Evolutionary conservation across 1,140 invertebrate genomes (phyloP), one percentile per base, ranked within the genome.

Genomic region (Drosophila bocki): DNA sequence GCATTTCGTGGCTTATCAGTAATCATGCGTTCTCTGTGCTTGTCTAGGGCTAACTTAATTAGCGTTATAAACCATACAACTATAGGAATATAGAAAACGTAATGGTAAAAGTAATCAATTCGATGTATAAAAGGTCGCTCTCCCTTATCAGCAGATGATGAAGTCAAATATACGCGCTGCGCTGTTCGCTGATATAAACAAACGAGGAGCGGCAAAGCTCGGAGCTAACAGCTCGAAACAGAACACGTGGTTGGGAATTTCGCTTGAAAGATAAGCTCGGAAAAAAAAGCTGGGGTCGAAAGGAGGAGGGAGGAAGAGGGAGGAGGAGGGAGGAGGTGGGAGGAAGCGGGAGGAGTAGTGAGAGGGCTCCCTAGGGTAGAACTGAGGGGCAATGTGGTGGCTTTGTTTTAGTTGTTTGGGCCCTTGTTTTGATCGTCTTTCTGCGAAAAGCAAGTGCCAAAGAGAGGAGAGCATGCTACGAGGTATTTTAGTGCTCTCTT

Each of bases 231-330:
- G 37, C 59, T 75, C 13, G 48, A 78, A 71, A 39, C 17, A 8
- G 47, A 76, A 63, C 80, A 82, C 80, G 80, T 82, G 80, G 75
- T 84, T 37, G 44, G 39, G 29, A 7, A 69, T 32, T 74, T 67
- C 33, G 53, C 26, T 26, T 11, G 41, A 35, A 41, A 64, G 54
- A 71, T 54, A 58, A 69, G 51, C 48, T 59, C 41, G n/a, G 9
- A 7, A 3, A 68, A 68, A 56, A 33, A 59, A 41, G 33, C 39
- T 39, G 35, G 12, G 33, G 12, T 3, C 8, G 13, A 13, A 26
- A 17, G 11, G 19, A 15, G 50, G 13, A 15, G 35, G 50, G 12
- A 1, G 11, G 39, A 15, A 2, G 15, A 6, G 15, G 15, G 7
- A 15, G 12, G 22, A 22, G 22, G 22, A 2, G 22, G 22, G 22